These are phyloP conservation scores for Agriopis aurantiaria DNA, from an alignment of 2,888 invertebrate species.

Conservation along the genomic window DNA sequence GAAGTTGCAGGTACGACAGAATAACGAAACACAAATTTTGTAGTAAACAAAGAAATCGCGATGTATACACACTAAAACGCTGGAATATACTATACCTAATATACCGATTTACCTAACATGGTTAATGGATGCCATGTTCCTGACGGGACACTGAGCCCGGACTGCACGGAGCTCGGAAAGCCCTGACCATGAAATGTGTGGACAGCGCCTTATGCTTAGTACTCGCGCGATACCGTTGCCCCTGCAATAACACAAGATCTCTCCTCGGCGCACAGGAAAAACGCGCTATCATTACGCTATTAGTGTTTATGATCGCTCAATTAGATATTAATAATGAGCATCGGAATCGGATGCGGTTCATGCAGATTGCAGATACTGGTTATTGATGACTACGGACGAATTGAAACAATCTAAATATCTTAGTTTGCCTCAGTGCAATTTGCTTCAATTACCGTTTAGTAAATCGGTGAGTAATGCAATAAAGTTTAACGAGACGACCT, in stretches of 20 bases:
- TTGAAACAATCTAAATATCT: conserved; percentile 35
- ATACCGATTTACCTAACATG: too few species aligned
- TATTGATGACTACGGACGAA: conserved; percentile 32
- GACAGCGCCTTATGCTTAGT: not conserved
- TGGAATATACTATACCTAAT: too few species aligned
- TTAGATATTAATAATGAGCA: conserved; percentile 25
- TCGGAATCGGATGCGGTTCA: conserved; percentile 37
- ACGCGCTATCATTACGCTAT: conserved; percentile 24
- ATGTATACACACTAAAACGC: too few species aligned
- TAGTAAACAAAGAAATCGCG: too few species aligned
- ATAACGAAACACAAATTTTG: too few species aligned
- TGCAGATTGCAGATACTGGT: conserved; percentile 28
- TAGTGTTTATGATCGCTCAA: conserved; percentile 21
- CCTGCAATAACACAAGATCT: conserved; percentile 24
- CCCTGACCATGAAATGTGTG: too few species aligned
- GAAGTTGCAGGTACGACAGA: too few species aligned
- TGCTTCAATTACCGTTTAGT: conserved; percentile 43
- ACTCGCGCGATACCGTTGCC: conserved; percentile 21
- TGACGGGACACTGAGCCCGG: too few species aligned
- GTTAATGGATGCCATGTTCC: too few species aligned
- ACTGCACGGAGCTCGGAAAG: too few species aligned
- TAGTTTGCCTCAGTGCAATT: conserved; percentile 37
- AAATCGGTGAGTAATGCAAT: conserved; percentile 49
- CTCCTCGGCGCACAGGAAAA: conserved; percentile 22
- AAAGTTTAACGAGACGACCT: conserved; percentile 59